These are phyloP conservation scores for Schrankia costaestrigalis DNA, from an alignment of 2,888 invertebrate species.

Conservation along the genomic window DNA sequence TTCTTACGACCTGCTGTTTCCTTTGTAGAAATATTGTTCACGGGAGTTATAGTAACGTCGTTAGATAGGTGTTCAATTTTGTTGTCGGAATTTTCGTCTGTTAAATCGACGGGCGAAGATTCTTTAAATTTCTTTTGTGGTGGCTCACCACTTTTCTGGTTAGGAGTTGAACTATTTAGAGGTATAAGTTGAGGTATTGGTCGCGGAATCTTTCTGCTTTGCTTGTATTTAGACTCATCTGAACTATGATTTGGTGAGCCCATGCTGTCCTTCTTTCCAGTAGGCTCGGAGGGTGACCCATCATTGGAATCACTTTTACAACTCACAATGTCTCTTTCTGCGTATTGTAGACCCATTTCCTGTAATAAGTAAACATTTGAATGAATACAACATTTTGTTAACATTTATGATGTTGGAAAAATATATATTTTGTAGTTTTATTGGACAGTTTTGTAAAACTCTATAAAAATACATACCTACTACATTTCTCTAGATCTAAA, in stretches of 20 bases:
- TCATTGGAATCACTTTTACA: slow-evolving; percentile 73
- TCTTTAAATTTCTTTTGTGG: slow-evolving; percentile 69
- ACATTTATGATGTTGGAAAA: no score
- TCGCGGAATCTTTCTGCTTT: slow-evolving; percentile 68
- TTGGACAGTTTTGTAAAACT: no score
- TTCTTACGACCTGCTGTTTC: slow-evolving; percentile 76
- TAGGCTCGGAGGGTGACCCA: slow-evolving; percentile 44
- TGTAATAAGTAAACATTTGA: slow-evolving; percentile 55
- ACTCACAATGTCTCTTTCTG: slow-evolving; percentile 61
- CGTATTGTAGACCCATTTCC: slow-evolving; percentile 67
- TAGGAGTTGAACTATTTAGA: slow-evolving; percentile 76
- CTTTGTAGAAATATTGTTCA: slow-evolving; percentile 43
- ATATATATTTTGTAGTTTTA: no score
- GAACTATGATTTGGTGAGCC: slow-evolving; percentile 40
- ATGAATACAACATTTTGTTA: no score
- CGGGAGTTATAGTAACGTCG: slow-evolving; percentile 55
- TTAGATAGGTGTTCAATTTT: slow-evolving; percentile 46
- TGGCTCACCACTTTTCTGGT: slow-evolving; percentile 65
- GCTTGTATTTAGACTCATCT: slow-evolving; percentile 57
- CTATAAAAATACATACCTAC: no score
- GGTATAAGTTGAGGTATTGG: slow-evolving; percentile 90
- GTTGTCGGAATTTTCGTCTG: slow-evolving; percentile 19
- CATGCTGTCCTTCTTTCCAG: slow-evolving; percentile 45
- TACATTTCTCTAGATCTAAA: no score
- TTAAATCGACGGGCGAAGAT: slow-evolving; percentile 30